phyloP scores from a whole-genome alignment of 1,140 invertebrate genomes.

The Drosophila equinoxialis region DNA sequence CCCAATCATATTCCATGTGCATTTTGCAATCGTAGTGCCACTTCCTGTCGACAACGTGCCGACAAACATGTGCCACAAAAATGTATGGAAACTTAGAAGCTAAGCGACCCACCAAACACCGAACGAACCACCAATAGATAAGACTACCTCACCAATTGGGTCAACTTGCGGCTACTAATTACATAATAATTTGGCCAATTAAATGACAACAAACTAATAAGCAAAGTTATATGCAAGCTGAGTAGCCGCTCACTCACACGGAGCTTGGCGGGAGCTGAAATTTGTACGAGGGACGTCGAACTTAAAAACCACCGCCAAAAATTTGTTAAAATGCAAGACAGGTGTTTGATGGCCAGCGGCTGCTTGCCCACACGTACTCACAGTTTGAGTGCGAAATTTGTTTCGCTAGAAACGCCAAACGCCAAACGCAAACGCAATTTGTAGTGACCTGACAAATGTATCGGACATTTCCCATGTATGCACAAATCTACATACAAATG shows the following conservation, averaged over 20 bases:
- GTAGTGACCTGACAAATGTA: conserved; percentile 41
- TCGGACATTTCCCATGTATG: conserved; percentile 9
- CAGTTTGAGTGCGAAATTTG: conserved; percentile 28
- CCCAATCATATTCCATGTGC: conserved; percentile 10
- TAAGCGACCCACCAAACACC: conserved; percentile 15
- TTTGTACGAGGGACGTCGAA: conserved; percentile 19
- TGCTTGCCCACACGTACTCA: conserved; percentile 39
- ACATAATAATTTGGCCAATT: conserved; percentile 82
- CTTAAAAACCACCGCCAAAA: conserved; percentile 46
- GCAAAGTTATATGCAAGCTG: conserved; percentile 62
- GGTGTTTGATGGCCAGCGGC: conserved; percentile 41
- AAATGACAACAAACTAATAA: conserved; percentile 69
- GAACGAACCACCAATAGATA: conserved; percentile 17
- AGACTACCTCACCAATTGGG: conserved; percentile 57
- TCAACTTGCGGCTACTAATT: conserved; percentile 70
- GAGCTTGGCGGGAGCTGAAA: neutral
- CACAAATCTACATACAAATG: conserved; percentile 7
- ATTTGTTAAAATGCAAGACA: conserved; percentile 66
- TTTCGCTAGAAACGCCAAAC: conserved; percentile 39
- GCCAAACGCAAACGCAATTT: conserved; percentile 38
- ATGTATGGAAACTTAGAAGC: conserved; percentile 44
- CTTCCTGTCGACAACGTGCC: conserved; percentile 53
- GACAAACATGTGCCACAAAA: conserved; percentile 51
- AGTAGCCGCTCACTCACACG: conserved; percentile 12
- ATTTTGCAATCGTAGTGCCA: conserved; percentile 36